Conservation (phyloP, 2,888 invertebrate species). For the Andrena camellia region DNA sequence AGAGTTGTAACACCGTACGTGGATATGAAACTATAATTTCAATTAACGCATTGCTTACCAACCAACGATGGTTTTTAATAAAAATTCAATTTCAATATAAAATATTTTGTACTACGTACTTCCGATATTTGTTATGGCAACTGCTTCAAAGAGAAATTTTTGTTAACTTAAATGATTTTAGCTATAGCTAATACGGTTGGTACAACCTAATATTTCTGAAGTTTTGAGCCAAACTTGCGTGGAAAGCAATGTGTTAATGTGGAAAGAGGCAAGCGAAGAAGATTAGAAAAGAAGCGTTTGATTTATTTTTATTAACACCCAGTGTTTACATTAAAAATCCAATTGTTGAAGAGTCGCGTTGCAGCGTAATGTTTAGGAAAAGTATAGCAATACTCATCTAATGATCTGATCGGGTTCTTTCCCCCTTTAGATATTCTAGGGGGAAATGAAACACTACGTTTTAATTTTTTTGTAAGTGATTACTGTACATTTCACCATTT, state of each 20-base stretch:
- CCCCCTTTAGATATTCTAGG: neutral
- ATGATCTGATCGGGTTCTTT: conserved; percentile 42
- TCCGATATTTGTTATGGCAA: neutral
- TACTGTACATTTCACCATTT: conserved; percentile 33
- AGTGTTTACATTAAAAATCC: neutral
- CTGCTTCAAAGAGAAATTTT: neutral
- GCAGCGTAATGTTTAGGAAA: conserved; percentile 20
- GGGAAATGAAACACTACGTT: neutral
- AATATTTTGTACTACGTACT: neutral
- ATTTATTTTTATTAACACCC: neutral
- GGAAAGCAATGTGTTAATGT: conserved; percentile 17
- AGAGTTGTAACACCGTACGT: conserved; percentile 14
- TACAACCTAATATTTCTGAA: neutral
- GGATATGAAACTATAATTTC: conserved; percentile 12
- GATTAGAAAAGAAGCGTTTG: conserved; percentile 1
- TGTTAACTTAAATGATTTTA: neutral
- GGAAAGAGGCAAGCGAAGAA: neutral
- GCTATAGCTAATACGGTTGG: neutral
- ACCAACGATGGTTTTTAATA: neutral
- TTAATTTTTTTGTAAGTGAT: conserved; percentile 10
- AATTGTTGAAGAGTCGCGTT: conserved; percentile 30
- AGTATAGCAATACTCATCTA: conserved; percentile 40
- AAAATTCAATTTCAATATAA: neutral
- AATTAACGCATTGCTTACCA: conserved; percentile 23
- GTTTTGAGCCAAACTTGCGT: neutral